These are phyloP conservation scores for Mayetiola destructor DNA, from an alignment of 2,888 invertebrate genomes.

Conservation along the genomic window DNA sequence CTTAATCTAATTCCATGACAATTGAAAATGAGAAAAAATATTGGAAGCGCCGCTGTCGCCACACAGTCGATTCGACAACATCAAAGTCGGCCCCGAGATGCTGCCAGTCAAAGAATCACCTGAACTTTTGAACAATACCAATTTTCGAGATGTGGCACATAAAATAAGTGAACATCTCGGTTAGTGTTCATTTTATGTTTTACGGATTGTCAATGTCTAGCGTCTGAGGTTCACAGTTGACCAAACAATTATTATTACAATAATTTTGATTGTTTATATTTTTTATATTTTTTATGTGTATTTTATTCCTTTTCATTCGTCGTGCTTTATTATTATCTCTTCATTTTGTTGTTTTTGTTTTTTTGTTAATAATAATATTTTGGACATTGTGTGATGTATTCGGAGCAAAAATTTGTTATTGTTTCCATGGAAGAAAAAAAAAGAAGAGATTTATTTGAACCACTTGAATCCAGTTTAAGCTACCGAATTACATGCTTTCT, in stretches of 20 bases:
- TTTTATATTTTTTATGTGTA: too few relatives aligned
- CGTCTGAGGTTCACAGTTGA: too few relatives aligned
- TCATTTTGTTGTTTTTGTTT: neutral
- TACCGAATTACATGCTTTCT: conserved; percentile 1
- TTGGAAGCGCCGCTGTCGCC: conserved; percentile 8
- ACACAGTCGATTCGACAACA: conserved; percentile 3
- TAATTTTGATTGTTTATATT: conserved; percentile 11
- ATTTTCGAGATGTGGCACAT: conserved; percentile 1
- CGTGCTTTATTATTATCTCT: conserved; percentile 2
- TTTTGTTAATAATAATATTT: neutral
- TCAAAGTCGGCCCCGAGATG: neutral
- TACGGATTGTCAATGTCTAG: neutral
- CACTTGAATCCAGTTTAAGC: neutral
- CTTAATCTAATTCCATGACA: too few relatives aligned
- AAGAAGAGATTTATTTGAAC: neutral
- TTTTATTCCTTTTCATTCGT: too few relatives aligned
- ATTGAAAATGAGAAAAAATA: neutral
- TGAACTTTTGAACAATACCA: neutral
- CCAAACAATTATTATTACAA: conserved; percentile 3
- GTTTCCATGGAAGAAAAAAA: neutral
- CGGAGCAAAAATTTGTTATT: too few relatives aligned
- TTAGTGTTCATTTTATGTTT: neutral
- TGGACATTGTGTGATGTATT: too few relatives aligned
- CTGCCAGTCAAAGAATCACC: neutral
- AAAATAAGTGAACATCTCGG: conserved; percentile 12